Base-by-base conservation (phyloP, 2,113 vertebrate species). In the Halichoeres trimaculatus region DNA sequence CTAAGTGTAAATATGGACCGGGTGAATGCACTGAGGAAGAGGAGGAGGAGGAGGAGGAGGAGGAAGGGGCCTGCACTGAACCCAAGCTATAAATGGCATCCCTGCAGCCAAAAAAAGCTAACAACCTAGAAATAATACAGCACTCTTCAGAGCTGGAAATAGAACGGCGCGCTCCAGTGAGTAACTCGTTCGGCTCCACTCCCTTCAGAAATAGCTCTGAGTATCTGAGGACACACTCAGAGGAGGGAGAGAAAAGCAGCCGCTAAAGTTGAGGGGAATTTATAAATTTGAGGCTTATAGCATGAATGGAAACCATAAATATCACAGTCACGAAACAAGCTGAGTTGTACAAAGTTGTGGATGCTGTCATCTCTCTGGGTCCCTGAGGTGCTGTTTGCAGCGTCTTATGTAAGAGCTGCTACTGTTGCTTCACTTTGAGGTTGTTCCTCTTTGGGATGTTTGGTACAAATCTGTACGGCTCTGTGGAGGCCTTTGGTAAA, bases 121-220 rank as follows among this genome's bases (percentile, higher is more conserved):
- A 80, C 76, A 88, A 76, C 70, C 84, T 73, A 71, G 84, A 89
- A 92, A 89, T 89, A 92, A 88, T 85, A 82, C 88, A 85, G 85
- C 84, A 55, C 74, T 83, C 59, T 88, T 80, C 70, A 45, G 56
- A 80, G 83, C 88, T 85, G 78, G n/a, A 90, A 93, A 93, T 92
- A 93, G 92, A 85, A 78, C 63, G 35, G 59, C 60, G 22, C 61
- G 85, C 85, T 89, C 78, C 79, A 83, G 67, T 35, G 87, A 88
- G 75, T 68, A 78, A 57, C 81, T 80, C 50, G 35, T 88, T 91
- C 64, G 35, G 65, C 70, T 86, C 69, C 16, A 58, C 56, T 48
- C 62, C 8, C 59, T 69, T 85, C 91, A 92, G 87, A 93, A 90
- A 93, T 92, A 93, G 89, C 62, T 1, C 57, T 30, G 73, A 83